Conservation (phyloP, 2,113 vertebrate genomes). For the Fulica atra region DNA sequence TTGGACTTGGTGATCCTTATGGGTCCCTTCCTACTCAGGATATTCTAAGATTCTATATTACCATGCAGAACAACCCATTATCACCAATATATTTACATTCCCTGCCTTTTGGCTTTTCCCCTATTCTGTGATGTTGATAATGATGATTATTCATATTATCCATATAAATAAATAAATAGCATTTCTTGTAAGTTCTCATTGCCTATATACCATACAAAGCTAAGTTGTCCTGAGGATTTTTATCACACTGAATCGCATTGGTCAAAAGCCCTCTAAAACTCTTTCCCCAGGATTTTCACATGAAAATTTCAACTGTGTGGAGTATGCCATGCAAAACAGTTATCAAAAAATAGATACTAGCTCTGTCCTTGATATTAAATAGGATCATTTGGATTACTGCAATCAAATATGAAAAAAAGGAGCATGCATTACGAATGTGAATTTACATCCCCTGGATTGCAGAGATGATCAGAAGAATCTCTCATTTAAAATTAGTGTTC, state of each 20-base stretch:
- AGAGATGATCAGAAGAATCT: slow-evolving; percentile 73
- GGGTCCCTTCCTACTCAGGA: too few species aligned
- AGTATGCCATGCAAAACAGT: slow-evolving; percentile 63
- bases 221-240: background rate
- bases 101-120: background rate
- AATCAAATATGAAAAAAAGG: slow-evolving; percentile 69
- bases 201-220: background rate
- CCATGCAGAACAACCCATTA: background rate
- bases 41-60: background rate
- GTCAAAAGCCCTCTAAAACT: background rate
- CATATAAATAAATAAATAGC: background rate
- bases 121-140: background rate
- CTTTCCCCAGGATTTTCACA: background rate
- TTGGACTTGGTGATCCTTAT: too few species aligned
- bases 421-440: slow-evolving; percentile 69
- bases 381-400: slow-evolving; percentile 54
- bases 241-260: background rate
- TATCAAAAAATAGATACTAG: slow-evolving; percentile 66
- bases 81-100: background rate
- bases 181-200: background rate
- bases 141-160: background rate
- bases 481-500: slow-evolving; percentile 68
- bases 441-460: slow-evolving; percentile 71
- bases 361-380: slow-evolving; percentile 67
- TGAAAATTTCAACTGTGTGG: slow-evolving; percentile 8